Evolutionary conservation across 2,888 invertebrate genomes (phyloP).

Genomic region (Calameuta filiformis): DNA sequence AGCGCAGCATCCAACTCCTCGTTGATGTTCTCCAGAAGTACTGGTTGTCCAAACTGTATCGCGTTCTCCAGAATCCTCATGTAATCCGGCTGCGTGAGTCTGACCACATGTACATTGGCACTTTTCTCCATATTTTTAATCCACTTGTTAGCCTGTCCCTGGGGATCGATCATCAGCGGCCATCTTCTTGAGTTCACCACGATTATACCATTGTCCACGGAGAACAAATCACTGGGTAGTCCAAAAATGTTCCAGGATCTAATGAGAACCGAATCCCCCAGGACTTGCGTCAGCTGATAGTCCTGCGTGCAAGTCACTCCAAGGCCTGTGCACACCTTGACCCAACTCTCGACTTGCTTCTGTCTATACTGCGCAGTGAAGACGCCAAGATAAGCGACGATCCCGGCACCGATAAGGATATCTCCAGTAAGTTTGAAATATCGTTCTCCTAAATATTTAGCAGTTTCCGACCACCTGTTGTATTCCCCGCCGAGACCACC

Average conservation of each 20-base stretch:
- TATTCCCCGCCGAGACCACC: conserved; percentile 93
- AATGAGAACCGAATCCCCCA: conserved; percentile 90
- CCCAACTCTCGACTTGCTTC: conserved; percentile 81
- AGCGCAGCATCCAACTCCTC: conserved; percentile 93
- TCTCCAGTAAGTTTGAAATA: conserved; percentile 84
- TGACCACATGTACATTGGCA: conserved; percentile 82
- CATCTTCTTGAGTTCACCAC: conserved; percentile 89
- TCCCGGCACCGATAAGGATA: conserved; percentile 86
- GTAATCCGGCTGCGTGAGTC: conserved; percentile 85
- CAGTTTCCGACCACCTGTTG: conserved; percentile 86
- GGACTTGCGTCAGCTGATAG: conserved; percentile 80
- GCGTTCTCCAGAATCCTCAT: conserved; percentile 86
- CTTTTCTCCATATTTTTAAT: conserved; percentile 92
- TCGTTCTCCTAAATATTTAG: conserved; percentile 74
- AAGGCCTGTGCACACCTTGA: conserved; percentile 74
- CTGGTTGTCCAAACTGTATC: conserved; percentile 87
- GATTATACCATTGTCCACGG: conserved; percentile 92
- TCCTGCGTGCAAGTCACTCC: conserved; percentile 81
- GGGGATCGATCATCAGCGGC: conserved; percentile 96
- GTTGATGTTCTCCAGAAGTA: conserved; percentile 89
- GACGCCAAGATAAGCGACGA: conserved; percentile 92
- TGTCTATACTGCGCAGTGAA: conserved; percentile 81
- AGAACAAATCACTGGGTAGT: conserved; percentile 88
- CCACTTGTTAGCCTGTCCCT: conserved; percentile 95
- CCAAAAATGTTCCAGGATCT: conserved; percentile 93